phyloP scores from a whole-genome alignment of 2,888 invertebrate species.

The Dichetophora obliterata region DNA sequence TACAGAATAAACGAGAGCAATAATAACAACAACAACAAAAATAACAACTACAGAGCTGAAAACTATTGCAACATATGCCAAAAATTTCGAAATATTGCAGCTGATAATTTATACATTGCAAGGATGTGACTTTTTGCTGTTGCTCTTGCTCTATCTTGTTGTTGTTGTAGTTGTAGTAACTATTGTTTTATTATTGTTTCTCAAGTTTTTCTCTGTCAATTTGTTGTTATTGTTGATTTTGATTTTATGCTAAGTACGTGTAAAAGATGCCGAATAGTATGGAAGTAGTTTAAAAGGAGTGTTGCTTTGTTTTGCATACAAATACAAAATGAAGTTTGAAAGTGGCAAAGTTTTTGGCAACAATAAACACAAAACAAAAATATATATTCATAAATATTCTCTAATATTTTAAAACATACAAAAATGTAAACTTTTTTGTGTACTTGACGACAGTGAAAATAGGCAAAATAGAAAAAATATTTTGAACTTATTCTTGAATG shows the following conservation, averaged over 20 bases:
- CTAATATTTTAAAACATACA: no score
- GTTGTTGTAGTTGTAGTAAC: neutral
- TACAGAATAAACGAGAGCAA: no score
- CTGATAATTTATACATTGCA: conserved; percentile 36
- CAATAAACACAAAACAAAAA: no score
- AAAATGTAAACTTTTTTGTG: no score
- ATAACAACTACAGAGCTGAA: neutral
- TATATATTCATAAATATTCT: no score
- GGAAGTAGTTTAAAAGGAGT: neutral
- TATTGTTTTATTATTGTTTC: no score
- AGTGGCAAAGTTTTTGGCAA: no score
- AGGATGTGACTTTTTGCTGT: conserved; percentile 29
- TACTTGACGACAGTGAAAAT: no score
- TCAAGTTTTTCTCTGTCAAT: neutral
- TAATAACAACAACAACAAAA: no score
- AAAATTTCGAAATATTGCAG: conserved; percentile 14
- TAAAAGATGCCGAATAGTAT: conserved; percentile 28
- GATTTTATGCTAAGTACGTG: conserved; percentile 34
- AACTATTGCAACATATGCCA: conserved; percentile 15
- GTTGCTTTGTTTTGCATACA: conserved; percentile 4
- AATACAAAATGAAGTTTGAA: neutral
- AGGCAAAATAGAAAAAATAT: no score
- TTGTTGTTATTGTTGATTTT: conserved; percentile 12
- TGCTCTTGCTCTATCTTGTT: neutral
- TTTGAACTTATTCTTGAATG: no score